Evolutionary conservation across 2,113 vertebrate genomes (phyloP), one percentile per base, ranked within the genome.

Genomic region (Anarrhichthys ocellatus): DNA sequence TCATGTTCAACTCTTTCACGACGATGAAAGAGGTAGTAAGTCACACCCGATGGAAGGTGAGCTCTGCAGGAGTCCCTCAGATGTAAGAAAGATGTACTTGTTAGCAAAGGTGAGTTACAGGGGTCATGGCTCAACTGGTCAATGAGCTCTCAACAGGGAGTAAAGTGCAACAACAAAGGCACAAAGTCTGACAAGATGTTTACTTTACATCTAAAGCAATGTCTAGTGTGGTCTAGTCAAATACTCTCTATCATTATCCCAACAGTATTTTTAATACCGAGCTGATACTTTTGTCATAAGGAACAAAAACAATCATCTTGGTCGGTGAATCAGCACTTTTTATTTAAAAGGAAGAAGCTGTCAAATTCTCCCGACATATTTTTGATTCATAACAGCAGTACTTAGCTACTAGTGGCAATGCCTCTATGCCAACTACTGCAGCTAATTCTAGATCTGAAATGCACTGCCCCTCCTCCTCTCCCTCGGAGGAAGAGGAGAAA

Each of bases 61-160:
- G 75, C 86, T 67, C 91, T 62, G 78, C 85, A 75, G 86, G 87
- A 87, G 75, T 61, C 81, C 84, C 76, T 90, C 74, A 91, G 90
- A 92, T 90, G 71, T 89, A 91, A 90, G 90, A 91, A 87, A 84
- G 81, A 90, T 87, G 88, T 81, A 90, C 90, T 88, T 92, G 87
- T 89, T 91, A 89, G 88, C 68, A 89, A 76, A 85, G 87, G 86
- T 84, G 90, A 87, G 73, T 87, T 87, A 91, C 82, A 65, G 82
- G 77, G 90, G 89, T 88, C 82, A 89, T 24, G 81, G 84, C 65
- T 83, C 46, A 73, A 89, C 80, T 88, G 86, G 82, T 87, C 83
- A 91, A 80, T 2, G 63, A 77, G 72, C 66, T 36, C 87, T 29
- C 90, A 50, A 34, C 65, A 9, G 80, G 88, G 85, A 83, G 89